phyloP scores from a whole-genome alignment of 2,888 invertebrate species.

The Osmoderma eremita region DNA sequence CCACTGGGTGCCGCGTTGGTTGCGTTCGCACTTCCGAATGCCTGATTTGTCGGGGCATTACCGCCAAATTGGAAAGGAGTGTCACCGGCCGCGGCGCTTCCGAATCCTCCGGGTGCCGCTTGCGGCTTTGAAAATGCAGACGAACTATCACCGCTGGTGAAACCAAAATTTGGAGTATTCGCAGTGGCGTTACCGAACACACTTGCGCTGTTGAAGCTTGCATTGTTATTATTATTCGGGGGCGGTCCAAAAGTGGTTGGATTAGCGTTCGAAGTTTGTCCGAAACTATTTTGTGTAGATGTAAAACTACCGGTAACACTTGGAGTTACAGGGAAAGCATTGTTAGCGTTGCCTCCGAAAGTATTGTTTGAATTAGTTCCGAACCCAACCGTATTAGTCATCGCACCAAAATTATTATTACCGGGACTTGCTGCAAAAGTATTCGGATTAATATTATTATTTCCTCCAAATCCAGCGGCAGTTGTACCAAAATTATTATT shows the following conservation, averaged over 20 bases:
- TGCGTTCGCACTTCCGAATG: slow-evolving; percentile 35
- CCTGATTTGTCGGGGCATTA: slow-evolving; percentile 12
- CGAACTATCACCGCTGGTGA: slow-evolving; percentile 16
- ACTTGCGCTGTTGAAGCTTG: slow-evolving; percentile 4
- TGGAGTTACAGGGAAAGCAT: slow-evolving; percentile 10
- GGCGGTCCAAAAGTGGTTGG: not conserved
- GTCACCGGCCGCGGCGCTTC: slow-evolving; percentile 15
- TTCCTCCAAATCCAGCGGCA: slow-evolving; percentile 14
- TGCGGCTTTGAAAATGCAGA: slow-evolving; percentile 25
- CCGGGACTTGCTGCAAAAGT: slow-evolving; percentile 12
- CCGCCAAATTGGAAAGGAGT: slow-evolving; percentile 18
- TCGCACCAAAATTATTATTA: slow-evolving; percentile 12
- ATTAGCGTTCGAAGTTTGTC: slow-evolving; percentile 1
- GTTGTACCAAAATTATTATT: slow-evolving; percentile 19
- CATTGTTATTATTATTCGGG: slow-evolving; percentile 1
- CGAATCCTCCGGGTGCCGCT: slow-evolving; percentile 42
- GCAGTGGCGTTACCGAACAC: slow-evolving; percentile 15
- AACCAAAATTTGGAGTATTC: slow-evolving; percentile 17
- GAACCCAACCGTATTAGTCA: slow-evolving; percentile 3
- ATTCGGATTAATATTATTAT: not conserved
- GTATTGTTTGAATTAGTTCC: slow-evolving; percentile 19
- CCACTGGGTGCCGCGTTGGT: slow-evolving; percentile 15
- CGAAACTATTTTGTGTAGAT: not conserved
- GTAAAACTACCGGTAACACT: slow-evolving; percentile 2
- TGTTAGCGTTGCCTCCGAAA: slow-evolving; percentile 17